Base-by-base conservation (phyloP, 1,140 invertebrate species). In the Hermetia illucens region DNA sequence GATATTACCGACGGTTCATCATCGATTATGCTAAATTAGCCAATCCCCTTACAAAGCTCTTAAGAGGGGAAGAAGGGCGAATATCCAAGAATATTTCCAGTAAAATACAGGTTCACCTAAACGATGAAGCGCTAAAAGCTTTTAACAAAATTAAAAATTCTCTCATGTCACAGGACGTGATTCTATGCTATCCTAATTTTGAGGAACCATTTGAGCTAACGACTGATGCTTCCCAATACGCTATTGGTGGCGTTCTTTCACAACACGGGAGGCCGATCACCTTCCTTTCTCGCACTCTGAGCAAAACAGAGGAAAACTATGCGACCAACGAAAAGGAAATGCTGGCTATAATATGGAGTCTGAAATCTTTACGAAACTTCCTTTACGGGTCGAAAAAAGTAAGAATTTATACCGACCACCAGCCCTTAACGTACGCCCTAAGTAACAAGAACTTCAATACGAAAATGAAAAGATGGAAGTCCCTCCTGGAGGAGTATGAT, bases 321-420 rank as follows among this genome's bases (percentile, higher is more conserved):
- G 39, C 50, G 3, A 29, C 38, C 17, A 50, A 65, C 25, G 63
- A 66, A 40, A 65, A 66, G 44, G 69, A 72, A 48, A 53, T 58
- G 29, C 38, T 72, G 44, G 38, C 38, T 41, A 47, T 59, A 18
- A 24, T 48, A 18, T 53, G 38, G 42, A 43, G 43, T 2, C 47
- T 64, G 2, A 49, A 63, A 41, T 47, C 62, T 30, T 66, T 68
- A 36, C 25, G 58, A 40, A 52, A 51, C 20, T 63, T 61, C 43
- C 21, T 63, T 4, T 59, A 48, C 24, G 58, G 59, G 10, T 18
- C 24, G 4, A 34, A 34, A 20, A 47, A 47, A 43, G 62, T 64
- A 19, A 48, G 20, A 27, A 39, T 47, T 10, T 39, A 18, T 5
- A 49, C 47, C 10, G 45, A 47, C 18, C 40, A 46, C 21, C 38